phyloP scores from a whole-genome alignment of 2,113 vertebrate species.

The Hepsetus odoe region DNA sequence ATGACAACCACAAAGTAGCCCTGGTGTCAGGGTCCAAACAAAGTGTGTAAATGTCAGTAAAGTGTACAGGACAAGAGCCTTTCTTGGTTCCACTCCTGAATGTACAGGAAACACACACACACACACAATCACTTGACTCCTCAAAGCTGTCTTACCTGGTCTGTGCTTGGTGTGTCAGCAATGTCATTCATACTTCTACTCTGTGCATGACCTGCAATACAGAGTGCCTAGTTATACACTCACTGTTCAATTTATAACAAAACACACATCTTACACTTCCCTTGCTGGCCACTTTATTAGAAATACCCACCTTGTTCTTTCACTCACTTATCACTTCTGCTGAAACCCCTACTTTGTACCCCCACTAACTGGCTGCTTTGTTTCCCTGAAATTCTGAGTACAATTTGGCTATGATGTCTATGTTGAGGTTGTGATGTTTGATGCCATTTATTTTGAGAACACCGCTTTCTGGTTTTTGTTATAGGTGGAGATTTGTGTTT shows the following conservation, averaged over 20 bases:
- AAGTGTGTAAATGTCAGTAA: not conserved
- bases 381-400: no score
- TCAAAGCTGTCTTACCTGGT: constrained; percentile 80
- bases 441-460: no score
- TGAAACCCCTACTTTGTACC: not conserved
- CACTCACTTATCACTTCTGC: not conserved
- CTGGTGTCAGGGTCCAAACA: not conserved
- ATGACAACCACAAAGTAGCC: constrained; percentile 7
- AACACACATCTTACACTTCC: not conserved
- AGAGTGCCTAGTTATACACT: not conserved
- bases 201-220: constrained; percentile 84
- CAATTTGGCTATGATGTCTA: no score
- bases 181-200: constrained; percentile 98
- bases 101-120: constrained; percentile 23
- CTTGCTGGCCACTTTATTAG: not conserved
- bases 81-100: no score
- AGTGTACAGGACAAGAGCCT: no score
- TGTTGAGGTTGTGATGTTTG: no score
- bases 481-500: no score
- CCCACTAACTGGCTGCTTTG: not conserved
- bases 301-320: not conserved
- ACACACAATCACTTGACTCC: constrained; percentile 1
- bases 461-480: no score
- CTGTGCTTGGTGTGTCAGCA: constrained; percentile 85
- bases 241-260: not conserved